Evolutionary conservation across 2,888 invertebrate genomes (phyloP), one percentile per base, ranked within the genome.

Genomic region (Philereme vetulata): DNA sequence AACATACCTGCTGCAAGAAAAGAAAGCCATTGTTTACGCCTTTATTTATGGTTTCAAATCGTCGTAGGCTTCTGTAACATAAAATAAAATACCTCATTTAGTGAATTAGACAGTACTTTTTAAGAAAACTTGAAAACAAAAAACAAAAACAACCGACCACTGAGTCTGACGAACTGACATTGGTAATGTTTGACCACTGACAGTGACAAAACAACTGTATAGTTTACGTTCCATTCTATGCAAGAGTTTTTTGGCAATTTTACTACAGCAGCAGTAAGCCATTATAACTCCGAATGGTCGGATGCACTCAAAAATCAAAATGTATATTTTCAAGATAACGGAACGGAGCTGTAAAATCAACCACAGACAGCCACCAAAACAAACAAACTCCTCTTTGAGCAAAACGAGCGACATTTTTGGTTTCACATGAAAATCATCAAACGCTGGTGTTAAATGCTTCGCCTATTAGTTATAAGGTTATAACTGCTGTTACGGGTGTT

Each of bases 1-100:
- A 76, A 82, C 82, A 75, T 81, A 91, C 91, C 90, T 90, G 76
- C 83, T 76, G 68, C 84, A 86, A 56, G 76, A 77, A 66, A 82
- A 82, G 67, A 90, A 81, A 56, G 90, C 86, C 91, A 91, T 90
- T 54, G 32, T 81, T 76, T 66, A 32, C 55, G 50, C 54, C 42
- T 32, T 34, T 64, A 51, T 42, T 43, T 44, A 44, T 51, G 50
- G 52, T 64, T 65, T 51, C 21, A 21, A 60, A 66, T 65, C 70
- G 76, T 77, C 80, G 82, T 82, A 80, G 81, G 61, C 52, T 63
- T 66, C 66, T 68, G 61, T 36, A 65, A 66, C 38, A 61, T 11
- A 57, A 45, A 36, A 11, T 1, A 40, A n/a, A 9, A 40, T 10
- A 45, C 5, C 21, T 8, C 10, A 9, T 4, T 32, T 1, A 34